Evolutionary conservation across 2,797 vertebrate genomes (phyloP).

Genomic region (Heterohyrax brucei): DNA sequence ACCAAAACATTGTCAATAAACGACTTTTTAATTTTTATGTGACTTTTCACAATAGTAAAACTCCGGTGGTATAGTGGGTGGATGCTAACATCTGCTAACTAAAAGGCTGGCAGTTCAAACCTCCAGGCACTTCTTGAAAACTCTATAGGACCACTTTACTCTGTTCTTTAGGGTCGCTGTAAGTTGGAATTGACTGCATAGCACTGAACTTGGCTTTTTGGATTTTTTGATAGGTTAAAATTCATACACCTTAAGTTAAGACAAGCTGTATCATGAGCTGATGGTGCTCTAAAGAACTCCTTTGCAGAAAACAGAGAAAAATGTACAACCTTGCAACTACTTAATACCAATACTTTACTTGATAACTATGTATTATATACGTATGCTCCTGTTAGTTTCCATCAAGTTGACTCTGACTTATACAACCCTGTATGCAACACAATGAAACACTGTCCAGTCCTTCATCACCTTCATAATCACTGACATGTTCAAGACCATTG

Average conservation of each 20-base stretch:
- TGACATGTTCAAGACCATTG: neutral
- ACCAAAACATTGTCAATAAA: neutral
- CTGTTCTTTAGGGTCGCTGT: too few species aligned
- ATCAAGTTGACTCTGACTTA: neutral
- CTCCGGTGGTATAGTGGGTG: too few species aligned
- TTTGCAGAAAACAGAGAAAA: slow-evolving; percentile 4
- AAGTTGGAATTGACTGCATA: too few species aligned
- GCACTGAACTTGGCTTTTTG: too few species aligned
- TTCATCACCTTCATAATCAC: neutral
- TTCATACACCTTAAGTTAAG: slow-evolving; percentile 21
- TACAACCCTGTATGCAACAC: neutral
- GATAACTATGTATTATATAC: neutral
- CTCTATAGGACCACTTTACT: too few species aligned
- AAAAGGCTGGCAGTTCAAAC: too few species aligned
- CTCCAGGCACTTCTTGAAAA: too few species aligned
- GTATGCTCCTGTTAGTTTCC: neutral
- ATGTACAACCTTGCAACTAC: neutral
- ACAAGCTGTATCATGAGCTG: neutral
- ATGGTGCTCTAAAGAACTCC: neutral
- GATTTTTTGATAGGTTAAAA: neutral
- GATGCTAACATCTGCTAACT: too few species aligned
- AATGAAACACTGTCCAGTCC: neutral
- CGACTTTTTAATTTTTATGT: slow-evolving; percentile 23
- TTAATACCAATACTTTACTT: slow-evolving; percentile 19
- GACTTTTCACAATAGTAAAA: neutral